Base-by-base conservation (phyloP, 1,140 invertebrate species). In the Drosophila kikkawai region DNA sequence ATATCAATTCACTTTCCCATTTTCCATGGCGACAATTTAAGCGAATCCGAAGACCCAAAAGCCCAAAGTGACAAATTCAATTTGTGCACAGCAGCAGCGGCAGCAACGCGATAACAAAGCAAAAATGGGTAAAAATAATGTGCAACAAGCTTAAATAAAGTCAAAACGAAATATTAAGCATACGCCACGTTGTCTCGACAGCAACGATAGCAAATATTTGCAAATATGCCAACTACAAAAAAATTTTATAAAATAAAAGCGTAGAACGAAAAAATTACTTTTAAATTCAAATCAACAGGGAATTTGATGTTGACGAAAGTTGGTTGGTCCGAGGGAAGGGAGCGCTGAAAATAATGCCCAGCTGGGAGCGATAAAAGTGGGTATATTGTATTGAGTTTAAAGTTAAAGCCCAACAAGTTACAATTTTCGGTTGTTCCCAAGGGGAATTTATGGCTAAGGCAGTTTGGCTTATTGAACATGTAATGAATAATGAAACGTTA, bases 281-380 rank as follows among this genome's bases (percentile, higher is more conserved):
- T 76, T 67, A 76, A 76, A 76, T 76, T 76, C 74, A 76, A 76
- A 76, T 76, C 74, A 78, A 78, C 64, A 69, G 56, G 75, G 75
- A 69, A 69, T 77, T 77, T 68, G 64, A 58, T 55, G 74, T 57
- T 61, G 71, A 75, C 70, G 58, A 75, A 13, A n/a, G 36, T n/a
- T 11, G 11, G 55, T 17, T 17, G 36, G 19, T 36, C 22, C 1
- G 15, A 5, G 29, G 9, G 36, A 48, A 8, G 2, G 7, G 34
- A 12, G 44, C 17, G 12, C 34, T 22, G 22, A 29, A 39, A 71
- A 60, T 50, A 71, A 51, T 56, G 55, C 68, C 37, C 69, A 71
- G 67, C 66, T 71, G 53, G 37, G 41, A 50, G 36, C 17, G 4
- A 44, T 39, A 48, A 71, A 60, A 59, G n/a, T 71, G 53, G 51